Base-by-base conservation (phyloP, 2,888 invertebrate genomes). In the Isotomurus palustris region DNA sequence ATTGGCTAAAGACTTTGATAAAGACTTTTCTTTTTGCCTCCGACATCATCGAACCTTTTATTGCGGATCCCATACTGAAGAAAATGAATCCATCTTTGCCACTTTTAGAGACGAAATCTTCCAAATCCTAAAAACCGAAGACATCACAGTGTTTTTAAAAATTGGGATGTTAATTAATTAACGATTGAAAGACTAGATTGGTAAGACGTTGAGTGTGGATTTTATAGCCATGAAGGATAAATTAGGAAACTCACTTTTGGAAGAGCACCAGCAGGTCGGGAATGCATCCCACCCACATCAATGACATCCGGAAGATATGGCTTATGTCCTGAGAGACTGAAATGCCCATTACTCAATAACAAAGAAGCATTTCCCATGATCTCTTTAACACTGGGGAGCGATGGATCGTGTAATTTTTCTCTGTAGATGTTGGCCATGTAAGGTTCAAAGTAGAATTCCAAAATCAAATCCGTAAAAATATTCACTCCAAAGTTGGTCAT, bases 11-110 rank as follows among this genome's bases (percentile, higher is more conserved):
- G 1, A 77, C 80, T 25, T 74, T 73, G 64, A 82, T 78, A 64
- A 83, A 78, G 51, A 75, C 75, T 59, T 76, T 73, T 44, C 81
- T 69, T 62, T 74, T 78, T 19, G 77, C 75, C 35, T 73, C 73
- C 0, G 81, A 78, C 62, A 82, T 79, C 0, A 79, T 78, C 72
- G 81, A 81, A 32, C 80, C 79, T 22, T 78, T 73, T 1, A 83
- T 75, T 78, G 82, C 80, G 5, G 82, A 82, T 10, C 82, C 82
- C 68, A 82, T 80, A 63, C 80, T 81, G 75, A 82, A 80, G 71
- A 80, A 82, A 56, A 83, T 79, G 24, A 81, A 77, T 14, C 81
- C 81, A 53, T 80, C 77, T 17, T 72, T 71, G 0, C 79, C 77
- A 14, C n/a, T 17, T 27, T 75, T 75, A 66, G 80, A 78, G 54